phyloP scores from a whole-genome alignment of 1,140 invertebrate genomes.

The Bombus cullumanus region DNA sequence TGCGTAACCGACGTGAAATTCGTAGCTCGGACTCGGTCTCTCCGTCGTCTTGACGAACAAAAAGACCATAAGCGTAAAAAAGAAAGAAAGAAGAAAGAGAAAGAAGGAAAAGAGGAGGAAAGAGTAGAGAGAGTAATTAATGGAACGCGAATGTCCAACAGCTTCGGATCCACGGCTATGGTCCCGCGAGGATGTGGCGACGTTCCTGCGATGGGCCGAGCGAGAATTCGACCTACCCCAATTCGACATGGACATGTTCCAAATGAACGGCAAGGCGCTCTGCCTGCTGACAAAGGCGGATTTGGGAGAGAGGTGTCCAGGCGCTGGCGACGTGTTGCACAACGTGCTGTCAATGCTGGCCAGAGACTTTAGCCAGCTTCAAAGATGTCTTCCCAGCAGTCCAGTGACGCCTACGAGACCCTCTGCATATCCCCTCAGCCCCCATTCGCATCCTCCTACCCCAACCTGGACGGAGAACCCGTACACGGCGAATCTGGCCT shows the following conservation, averaged over 20 bases:
- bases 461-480: slow-evolving; percentile 89
- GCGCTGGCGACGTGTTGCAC: slow-evolving; percentile 95
- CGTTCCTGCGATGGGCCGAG: slow-evolving; percentile 96
- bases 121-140: not conserved
- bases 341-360: slow-evolving; percentile 95
- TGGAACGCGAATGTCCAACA: slow-evolving; percentile 71
- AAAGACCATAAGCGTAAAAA: accelerated
- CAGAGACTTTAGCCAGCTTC: slow-evolving; percentile 89
- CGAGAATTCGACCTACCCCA: slow-evolving; percentile 95
- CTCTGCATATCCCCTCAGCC: slow-evolving; percentile 88
- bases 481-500: slow-evolving; percentile 84
- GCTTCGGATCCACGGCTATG: slow-evolving; percentile 94
- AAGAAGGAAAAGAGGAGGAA: too few species aligned
- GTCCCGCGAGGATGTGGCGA: slow-evolving; percentile 94
- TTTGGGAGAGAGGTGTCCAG: slow-evolving; percentile 94
- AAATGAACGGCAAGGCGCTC: slow-evolving; percentile 98
- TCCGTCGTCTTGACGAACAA: accelerated
- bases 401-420: slow-evolving; percentile 93
- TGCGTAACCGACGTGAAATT: not conserved
- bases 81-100: too few species aligned
- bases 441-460: slow-evolving; percentile 90
- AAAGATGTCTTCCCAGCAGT: slow-evolving; percentile 90
- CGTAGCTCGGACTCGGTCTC: too few species aligned
- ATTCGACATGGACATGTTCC: slow-evolving; percentile 96
- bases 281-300: slow-evolving; percentile 95